Base-by-base conservation (phyloP, 2,797 vertebrate species). In the Gouania willdenowi region DNA sequence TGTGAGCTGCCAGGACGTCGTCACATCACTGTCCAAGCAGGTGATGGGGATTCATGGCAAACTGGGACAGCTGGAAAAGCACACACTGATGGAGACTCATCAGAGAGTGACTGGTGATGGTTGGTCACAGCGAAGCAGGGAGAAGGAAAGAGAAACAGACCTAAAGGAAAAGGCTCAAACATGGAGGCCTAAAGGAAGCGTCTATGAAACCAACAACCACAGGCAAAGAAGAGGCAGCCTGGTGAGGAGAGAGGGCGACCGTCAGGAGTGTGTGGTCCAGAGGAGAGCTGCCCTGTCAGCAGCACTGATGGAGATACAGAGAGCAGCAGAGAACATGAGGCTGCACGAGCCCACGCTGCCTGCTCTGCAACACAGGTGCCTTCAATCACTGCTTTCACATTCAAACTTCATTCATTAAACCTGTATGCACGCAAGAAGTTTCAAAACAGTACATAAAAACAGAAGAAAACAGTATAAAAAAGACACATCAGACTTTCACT, bases 291-390 rank as follows among this genome's bases (percentile, higher is more conserved):
- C 77, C 5, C 66, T 97, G 23, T 53, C 82, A 29, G 80, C 68
- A 68, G 62, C 25, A 10, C 83, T 97, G 61, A 88, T 81, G 49
- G 92, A 94, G 33, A 46, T 92, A 1, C 68, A 47, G 19, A 67
- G 34, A 47, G 77, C 71, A 21, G 81, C 91, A 26, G 80, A 83
- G 42, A 86, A 77, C 63, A 65, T 91, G 56, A 79, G 81, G 1
- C 70, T 97, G 26, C 89, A 83, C 52, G 95, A 98, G 69, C 82
- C 89, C 4, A 92, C 89, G 0, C 82, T 88, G 45, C 93, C 92
- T 41, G 94, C 92, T 12, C 61, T 97, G 25, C 93, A 92, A 8
- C 88, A 91, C 37, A 93, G 95, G 95, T 98, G n/a, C n/a, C n/a
- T n/a, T n/a, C n/a, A n/a, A n/a, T n/a, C n/a, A n/a, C n/a, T n/a